Evolutionary conservation across 2,113 vertebrate genomes (phyloP).

Genomic region (Cariama cristata): DNA sequence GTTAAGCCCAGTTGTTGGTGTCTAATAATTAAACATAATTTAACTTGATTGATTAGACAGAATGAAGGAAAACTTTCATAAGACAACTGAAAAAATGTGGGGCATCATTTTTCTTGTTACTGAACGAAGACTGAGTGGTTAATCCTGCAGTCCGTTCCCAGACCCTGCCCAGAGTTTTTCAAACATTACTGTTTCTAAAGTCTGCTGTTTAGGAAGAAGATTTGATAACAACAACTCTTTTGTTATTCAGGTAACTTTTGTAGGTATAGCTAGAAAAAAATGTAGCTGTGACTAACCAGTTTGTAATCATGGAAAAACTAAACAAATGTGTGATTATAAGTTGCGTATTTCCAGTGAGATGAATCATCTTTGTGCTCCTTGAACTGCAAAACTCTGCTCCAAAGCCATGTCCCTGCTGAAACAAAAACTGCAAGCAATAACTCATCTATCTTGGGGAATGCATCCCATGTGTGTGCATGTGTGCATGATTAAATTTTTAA

Average conservation of each 20-base stretch:
- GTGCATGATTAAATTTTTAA: background rate
- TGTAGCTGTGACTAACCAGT: background rate
- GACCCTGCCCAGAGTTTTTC: background rate
- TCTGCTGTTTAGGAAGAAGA: background rate
- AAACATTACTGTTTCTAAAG: background rate
- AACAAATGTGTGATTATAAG: background rate
- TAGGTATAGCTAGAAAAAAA: slow-evolving; percentile 10
- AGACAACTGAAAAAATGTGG: background rate
- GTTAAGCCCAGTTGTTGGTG: slow-evolving; percentile 18
- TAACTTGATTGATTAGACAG: slow-evolving; percentile 39
- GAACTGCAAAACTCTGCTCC: slow-evolving; percentile 5
- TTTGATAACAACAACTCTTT: background rate
- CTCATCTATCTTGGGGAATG: background rate
- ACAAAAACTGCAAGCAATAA: background rate
- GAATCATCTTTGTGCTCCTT: slow-evolving; percentile 38
- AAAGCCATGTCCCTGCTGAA: background rate
- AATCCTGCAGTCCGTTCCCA: background rate
- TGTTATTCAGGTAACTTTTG: slow-evolving; percentile 32
- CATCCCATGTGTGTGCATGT: background rate
- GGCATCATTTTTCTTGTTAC: background rate
- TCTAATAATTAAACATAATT: slow-evolving; percentile 40
- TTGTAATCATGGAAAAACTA: slow-evolving; percentile 34
- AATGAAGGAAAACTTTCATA: slow-evolving; percentile 24
- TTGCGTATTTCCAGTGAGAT: slow-evolving; percentile 30
- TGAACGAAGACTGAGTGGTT: background rate